Conservation (phyloP, 2,113 vertebrate genomes). For the Gambusia affinis region DNA sequence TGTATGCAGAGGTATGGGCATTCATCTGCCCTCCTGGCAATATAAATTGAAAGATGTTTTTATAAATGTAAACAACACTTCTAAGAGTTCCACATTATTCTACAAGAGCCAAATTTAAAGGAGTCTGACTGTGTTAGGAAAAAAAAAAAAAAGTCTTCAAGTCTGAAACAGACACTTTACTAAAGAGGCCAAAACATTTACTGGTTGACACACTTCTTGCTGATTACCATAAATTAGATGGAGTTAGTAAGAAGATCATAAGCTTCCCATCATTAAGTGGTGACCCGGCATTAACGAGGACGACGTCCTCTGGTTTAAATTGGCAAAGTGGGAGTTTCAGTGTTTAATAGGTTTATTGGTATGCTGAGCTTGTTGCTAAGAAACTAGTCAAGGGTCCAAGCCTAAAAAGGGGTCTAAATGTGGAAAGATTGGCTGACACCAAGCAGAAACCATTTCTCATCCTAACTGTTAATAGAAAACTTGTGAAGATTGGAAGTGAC, state of each 20-base stretch:
- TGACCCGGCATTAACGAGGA: background rate
- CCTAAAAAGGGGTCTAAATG: slow-evolving; percentile 2
- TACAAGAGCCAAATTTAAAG: too few relatives aligned
- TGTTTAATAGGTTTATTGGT: slow-evolving; percentile 8
- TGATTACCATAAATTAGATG: background rate
- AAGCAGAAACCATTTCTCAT: slow-evolving; percentile 25
- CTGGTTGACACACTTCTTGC: background rate
- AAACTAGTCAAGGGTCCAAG: slow-evolving; percentile 23
- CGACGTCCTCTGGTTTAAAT: background rate
- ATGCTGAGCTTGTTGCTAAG: slow-evolving; percentile 38
- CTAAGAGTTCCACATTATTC: background rate
- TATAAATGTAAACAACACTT: background rate
- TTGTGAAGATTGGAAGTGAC: background rate
- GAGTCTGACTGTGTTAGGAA: too few relatives aligned
- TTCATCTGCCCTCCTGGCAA: background rate
- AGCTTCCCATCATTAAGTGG: background rate
- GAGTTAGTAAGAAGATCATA: background rate
- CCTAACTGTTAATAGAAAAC: slow-evolving; percentile 6
- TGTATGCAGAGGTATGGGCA: background rate
- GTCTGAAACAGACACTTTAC: background rate
- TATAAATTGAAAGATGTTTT: background rate
- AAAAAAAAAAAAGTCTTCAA: background rate
- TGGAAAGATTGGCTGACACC: slow-evolving; percentile 19
- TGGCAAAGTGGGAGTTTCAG: slow-evolving; percentile 1
- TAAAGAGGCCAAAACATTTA: background rate